Evolutionary conservation across 2,797 vertebrate genomes (phyloP).

Genomic region (Rachycentron canadum): DNA sequence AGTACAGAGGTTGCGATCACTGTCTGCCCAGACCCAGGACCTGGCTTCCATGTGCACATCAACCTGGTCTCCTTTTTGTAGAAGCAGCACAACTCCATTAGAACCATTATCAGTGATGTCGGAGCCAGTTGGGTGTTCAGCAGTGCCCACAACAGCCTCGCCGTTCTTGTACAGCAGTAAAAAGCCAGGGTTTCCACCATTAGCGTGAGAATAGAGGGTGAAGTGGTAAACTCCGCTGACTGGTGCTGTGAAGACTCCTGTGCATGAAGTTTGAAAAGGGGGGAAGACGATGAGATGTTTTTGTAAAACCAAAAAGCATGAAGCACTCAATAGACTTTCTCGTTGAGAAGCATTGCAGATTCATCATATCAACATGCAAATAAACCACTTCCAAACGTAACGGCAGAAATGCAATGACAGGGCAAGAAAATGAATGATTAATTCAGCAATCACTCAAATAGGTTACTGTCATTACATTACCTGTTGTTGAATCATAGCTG

Average conservation of each 20-base stretch:
- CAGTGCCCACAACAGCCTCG: slow-evolving; percentile 21
- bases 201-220: slow-evolving; percentile 54
- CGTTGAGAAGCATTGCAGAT: not conserved
- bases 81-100: slow-evolving; percentile 48
- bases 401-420: not conserved
- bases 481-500: slow-evolving; percentile 50
- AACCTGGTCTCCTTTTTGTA: slow-evolving; percentile 47
- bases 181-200: slow-evolving; percentile 38
- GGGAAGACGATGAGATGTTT: not conserved
- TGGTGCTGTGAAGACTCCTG: slow-evolving; percentile 56
- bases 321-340: not conserved
- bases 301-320: not conserved
- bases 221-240: slow-evolving; percentile 54
- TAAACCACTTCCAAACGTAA: not conserved
- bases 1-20: slow-evolving; percentile 44
- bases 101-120: slow-evolving; percentile 51
- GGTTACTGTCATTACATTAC: slow-evolving; percentile 15
- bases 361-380: not conserved
- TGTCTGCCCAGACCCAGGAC: slow-evolving; percentile 62
- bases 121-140: slow-evolving; percentile 26
- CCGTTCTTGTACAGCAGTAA: slow-evolving; percentile 47
- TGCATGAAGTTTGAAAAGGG: not conserved
- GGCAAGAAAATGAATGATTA: not conserved
- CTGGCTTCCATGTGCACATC: slow-evolving; percentile 42
- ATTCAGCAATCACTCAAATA: not conserved